Evolutionary conservation across 2,113 vertebrate species (phyloP).

Genomic region (Antechinus stuartii): DNA sequence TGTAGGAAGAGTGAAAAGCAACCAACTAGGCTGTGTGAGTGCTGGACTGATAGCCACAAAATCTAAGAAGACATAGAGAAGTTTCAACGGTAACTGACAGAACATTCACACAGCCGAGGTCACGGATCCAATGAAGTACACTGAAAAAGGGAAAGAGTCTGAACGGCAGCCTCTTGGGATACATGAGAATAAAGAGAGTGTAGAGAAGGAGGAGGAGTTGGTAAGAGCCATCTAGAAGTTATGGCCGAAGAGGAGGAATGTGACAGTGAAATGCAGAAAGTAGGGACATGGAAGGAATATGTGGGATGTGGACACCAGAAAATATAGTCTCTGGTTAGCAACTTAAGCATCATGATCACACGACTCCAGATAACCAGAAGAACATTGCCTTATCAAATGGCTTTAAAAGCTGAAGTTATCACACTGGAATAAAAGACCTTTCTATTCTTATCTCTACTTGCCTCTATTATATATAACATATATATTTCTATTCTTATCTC

Average conservation of each 20-base stretch:
- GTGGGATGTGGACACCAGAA: background rate
- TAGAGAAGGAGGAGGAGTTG: background rate
- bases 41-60: background rate
- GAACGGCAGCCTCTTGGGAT: background rate
- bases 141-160: background rate
- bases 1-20: background rate
- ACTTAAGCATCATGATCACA: background rate
- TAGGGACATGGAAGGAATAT: background rate
- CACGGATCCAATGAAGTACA: background rate
- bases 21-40: background rate
- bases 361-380: background rate
- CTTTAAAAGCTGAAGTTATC: background rate
- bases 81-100: background rate
- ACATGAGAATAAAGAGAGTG: background rate
- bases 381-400: background rate
- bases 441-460: background rate
- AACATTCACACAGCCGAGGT: background rate
- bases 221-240: background rate
- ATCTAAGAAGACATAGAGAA: background rate
- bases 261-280: no score
- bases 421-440: background rate
- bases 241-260: background rate
- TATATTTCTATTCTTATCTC: background rate
- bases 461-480: no score
- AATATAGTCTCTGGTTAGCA: background rate